Conservation (phyloP, 2,113 vertebrate species). For the Passerina amoena region DNA sequence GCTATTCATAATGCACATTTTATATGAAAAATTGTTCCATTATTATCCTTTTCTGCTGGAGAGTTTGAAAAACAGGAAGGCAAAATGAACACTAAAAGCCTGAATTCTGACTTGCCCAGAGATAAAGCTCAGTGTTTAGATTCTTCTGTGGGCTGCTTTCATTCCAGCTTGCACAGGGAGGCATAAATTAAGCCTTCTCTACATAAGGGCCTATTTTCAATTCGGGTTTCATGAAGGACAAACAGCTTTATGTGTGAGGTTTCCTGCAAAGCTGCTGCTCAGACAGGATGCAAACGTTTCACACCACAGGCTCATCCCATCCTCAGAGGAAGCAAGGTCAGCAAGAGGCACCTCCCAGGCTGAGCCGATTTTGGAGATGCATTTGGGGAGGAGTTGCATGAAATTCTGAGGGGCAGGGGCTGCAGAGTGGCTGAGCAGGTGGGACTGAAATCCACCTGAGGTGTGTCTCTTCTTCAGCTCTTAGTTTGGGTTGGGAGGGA, state of each 20-base stretch:
- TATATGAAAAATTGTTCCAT: background rate
- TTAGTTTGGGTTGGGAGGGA: background rate
- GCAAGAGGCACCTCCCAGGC: background rate
- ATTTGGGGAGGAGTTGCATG: background rate
- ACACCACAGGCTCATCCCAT: background rate
- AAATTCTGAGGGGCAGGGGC: background rate
- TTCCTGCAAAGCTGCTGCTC: background rate
- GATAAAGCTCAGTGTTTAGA: background rate
- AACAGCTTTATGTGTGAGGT: background rate
- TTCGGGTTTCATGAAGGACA: background rate
- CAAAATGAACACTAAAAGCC: slow-evolving; percentile 13
- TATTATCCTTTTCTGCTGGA: background rate
- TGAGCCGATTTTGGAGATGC: background rate
- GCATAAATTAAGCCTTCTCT: background rate
- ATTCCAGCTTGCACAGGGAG: background rate
- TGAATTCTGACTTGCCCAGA: background rate
- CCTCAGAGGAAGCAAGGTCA: accelerated
- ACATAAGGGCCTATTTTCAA: background rate
- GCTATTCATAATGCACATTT: slow-evolving; percentile 1
- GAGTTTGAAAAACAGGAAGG: background rate
- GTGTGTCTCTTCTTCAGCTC: background rate
- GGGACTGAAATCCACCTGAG: background rate
- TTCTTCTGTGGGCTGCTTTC: background rate
- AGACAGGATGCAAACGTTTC: background rate
- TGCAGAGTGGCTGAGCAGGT: background rate